phyloP scores from a whole-genome alignment of 92 coral and sea anemone species.

The Muricea muricata region DNA sequence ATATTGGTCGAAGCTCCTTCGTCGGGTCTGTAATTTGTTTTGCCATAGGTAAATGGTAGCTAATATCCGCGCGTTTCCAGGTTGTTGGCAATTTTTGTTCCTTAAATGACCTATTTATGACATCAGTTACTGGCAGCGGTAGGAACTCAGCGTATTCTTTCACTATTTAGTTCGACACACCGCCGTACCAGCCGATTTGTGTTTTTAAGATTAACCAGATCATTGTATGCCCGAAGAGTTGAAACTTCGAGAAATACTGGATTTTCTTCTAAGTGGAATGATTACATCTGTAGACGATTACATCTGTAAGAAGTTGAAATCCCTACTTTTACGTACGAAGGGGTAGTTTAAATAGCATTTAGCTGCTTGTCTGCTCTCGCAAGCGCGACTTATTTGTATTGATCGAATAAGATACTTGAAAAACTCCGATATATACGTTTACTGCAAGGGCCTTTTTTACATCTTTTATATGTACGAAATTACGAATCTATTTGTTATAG shows the following conservation, averaged over 20 bases:
- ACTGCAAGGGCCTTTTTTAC: too few species aligned
- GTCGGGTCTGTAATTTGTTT: conserved; percentile 25
- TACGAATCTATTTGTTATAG: background rate
- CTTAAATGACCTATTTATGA: conserved; percentile 28
- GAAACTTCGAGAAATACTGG: conserved; percentile 20
- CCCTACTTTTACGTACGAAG: too few species aligned
- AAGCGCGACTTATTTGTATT: too few species aligned
- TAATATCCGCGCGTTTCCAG: conserved; percentile 35
- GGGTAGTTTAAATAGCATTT: too few species aligned
- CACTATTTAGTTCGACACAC: conserved; percentile 54
- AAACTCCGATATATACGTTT: too few species aligned
- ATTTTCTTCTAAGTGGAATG: conserved; percentile 30
- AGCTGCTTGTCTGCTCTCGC: too few species aligned
- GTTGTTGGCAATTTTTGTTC: conserved; percentile 33
- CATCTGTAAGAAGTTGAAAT: too few species aligned
- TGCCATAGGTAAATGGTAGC: conserved; percentile 1
- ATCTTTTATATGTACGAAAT: too few species aligned
- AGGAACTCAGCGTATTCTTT: conserved; percentile 58
- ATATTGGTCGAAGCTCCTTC: conserved; percentile 25
- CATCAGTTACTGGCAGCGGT: conserved; percentile 30
- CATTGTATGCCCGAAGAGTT: conserved; percentile 14
- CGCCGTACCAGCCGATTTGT: conserved; percentile 56
- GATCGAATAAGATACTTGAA: too few species aligned
- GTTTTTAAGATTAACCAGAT: conserved; percentile 44
- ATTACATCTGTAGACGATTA: too few species aligned